Conservation (phyloP, 2,113 vertebrate genomes). For the Accipiter cooperii region DNA sequence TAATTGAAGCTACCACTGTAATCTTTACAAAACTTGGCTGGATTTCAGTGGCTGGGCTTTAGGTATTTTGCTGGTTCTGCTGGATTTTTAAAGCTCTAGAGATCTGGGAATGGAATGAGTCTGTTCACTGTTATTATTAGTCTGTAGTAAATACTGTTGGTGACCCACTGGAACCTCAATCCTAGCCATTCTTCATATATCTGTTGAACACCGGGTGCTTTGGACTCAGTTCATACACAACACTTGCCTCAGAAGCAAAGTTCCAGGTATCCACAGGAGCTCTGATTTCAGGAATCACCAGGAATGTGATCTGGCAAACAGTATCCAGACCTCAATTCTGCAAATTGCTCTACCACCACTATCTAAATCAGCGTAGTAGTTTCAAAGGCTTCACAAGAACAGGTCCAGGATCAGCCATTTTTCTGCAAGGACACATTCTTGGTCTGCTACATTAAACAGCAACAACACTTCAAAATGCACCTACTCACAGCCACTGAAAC, state of each 20-base stretch:
- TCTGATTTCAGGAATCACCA: background rate
- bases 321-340: background rate
- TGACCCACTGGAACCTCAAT: slow-evolving; percentile 1
- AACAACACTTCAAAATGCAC: background rate
- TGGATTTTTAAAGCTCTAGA: slow-evolving; percentile 55
- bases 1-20: slow-evolving; percentile 46
- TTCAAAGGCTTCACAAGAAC: background rate
- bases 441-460: background rate
- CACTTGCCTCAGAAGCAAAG: background rate
- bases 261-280: background rate
- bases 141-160: background rate
- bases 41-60: slow-evolving; percentile 26
- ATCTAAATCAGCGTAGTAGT: background rate
- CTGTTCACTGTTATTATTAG: slow-evolving; percentile 32
- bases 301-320: background rate
- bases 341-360: background rate
- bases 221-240: background rate
- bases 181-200: background rate
- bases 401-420: background rate
- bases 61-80: slow-evolving; percentile 61
- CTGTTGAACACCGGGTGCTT: background rate
- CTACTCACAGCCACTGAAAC: background rate
- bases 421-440: background rate
- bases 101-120: slow-evolving; percentile 9
- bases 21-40: slow-evolving; percentile 50